Evolutionary conservation across 2,113 vertebrate species (phyloP), one percentile per base, ranked within the genome.

Genomic region (Gasterosteus aculeatus): DNA sequence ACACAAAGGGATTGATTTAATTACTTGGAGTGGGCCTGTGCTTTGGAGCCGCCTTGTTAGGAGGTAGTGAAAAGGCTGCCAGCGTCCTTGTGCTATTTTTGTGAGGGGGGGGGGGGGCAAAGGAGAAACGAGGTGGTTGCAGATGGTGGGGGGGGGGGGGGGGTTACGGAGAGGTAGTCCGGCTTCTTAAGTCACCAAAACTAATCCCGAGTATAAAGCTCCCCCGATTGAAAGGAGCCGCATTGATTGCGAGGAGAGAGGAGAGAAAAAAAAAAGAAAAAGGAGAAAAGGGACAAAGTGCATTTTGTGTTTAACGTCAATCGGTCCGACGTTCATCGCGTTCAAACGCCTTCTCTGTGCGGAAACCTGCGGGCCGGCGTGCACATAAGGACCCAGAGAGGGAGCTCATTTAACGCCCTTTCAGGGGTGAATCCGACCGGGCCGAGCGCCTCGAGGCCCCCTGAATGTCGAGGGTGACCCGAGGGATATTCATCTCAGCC

Each of bases 1-100:
- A 95, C 96, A 98, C 97, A 98, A 97, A 97, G 95, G 95, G 96
- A 96, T 96, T 98, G 96, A 98, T 98, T 99, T 98, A 98, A 99
- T 98, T 98, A 98, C 96, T 97, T 96, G 95, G 96, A 98, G 97
- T 97, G 96, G 96, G 95, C 77, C 95, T 94, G 94, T 92, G 95
- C 95, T 95, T 94, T 91, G 93, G 94, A 95, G 95, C 94, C 93
- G 96, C 94, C 96, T 97, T 96, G 96, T 96, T 96, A 97, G 95
- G 33, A 92, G 86, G n/a, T 94, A 96, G 95, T 92, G 95, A 96
- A 97, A 91, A 97, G 95, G 93, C 91, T 93, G 95, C 92, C 94
- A 94, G 95, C 94, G 94, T 96, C 95, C 96, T 93, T 93, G 95
- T 95, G 93, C 89, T 85, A 92, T 84, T 89, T 95, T 93, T 81